Evolutionary conservation across 2,888 invertebrate species (phyloP), one percentile per base, ranked within the genome.

Genomic region (Chaetogeoica ovagalla): DNA sequence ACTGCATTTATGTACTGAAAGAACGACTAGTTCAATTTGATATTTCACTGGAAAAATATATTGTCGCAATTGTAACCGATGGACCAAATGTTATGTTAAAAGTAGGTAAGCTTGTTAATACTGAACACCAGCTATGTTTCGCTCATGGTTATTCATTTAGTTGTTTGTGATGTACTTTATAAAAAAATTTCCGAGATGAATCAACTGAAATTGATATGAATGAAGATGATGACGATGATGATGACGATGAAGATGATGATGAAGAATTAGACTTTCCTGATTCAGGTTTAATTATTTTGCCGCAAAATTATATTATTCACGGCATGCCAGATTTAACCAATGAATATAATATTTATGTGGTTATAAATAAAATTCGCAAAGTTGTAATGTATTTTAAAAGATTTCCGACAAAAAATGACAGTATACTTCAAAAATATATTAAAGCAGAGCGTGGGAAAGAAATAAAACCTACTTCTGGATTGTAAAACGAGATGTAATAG

Each of bases 1-100:
- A 37, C 72, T 81, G 83, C 71, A 82, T 84, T 55, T 65, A 60
- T 21, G 60, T 84, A 82, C 75, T 84, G 69, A 83, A 83, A 71
- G 79, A 69, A 69, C 82, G 75, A 81, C 65, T 82, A 30, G 65
- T 66, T 55, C 82, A 83, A 83, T 84, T 82, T 83, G 82, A 76
- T 62, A 68, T 84, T 60, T 66, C 62, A 82, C 82, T 84, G 15
- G 84, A 85, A 13, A 70, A 84, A 60, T 84, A 84, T 83, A 83
- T 85, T 57, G 82, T 85, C 68, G 75, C 75, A 76, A 84, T 84
- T 73, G 84, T 83, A 9, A 84, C 84, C 73, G 84, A 85, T 83
- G 84, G 83, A 23, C 84, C 84, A 30, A 83, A 79, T 77, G 84
- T 84, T 8, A 85, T 84, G 84, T 81, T 71, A n/a, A 85, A 85